Percentiles rank a stretch among this genome's conserved stretches.
These are phyloP conservation scores for Coelopa pilipes DNA, from an alignment of 2,888 invertebrate genomes.

Conservation along the genomic window DNA sequence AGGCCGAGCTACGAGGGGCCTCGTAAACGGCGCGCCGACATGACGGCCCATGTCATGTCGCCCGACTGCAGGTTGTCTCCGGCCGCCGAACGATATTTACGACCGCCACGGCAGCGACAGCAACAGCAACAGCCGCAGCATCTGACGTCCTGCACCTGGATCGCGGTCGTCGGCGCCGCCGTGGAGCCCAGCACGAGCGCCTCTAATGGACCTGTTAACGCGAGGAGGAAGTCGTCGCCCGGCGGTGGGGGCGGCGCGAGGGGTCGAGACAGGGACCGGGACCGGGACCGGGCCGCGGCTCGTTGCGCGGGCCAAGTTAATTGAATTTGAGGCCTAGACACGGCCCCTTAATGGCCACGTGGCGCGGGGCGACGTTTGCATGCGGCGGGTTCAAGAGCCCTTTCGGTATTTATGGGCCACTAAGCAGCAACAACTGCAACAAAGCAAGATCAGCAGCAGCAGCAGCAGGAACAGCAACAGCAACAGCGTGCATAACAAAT, in stretches of 20 bases:
- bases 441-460: no score
- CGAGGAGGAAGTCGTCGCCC: conserved; percentile 13
- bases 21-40: no score
- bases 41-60: no score
- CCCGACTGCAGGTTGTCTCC: no score
- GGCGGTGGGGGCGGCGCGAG: background rate
- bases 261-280: conserved; percentile 9
- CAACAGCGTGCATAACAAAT: conserved; percentile 43
- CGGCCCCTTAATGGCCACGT: background rate
- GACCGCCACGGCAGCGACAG: conserved; percentile 11
- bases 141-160: no score
- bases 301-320: conserved; percentile 9
- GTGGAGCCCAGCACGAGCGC: conserved; percentile 4
- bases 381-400: conserved; percentile 36
- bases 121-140: conserved; percentile 13
- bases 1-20: no score
- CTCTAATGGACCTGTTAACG: conserved; percentile 21
- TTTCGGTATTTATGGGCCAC: conserved; percentile 43
- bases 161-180: conserved; percentile 2
- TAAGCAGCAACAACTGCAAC: no score
- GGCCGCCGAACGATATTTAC: no score
- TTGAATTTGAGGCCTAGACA: conserved; percentile 16
- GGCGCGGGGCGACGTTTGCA: background rate
- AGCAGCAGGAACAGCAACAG: conserved; percentile 28
- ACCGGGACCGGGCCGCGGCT: no score